Evolutionary conservation across 2,888 invertebrate genomes (phyloP).

Genomic region (Hyposoter didymator): DNA sequence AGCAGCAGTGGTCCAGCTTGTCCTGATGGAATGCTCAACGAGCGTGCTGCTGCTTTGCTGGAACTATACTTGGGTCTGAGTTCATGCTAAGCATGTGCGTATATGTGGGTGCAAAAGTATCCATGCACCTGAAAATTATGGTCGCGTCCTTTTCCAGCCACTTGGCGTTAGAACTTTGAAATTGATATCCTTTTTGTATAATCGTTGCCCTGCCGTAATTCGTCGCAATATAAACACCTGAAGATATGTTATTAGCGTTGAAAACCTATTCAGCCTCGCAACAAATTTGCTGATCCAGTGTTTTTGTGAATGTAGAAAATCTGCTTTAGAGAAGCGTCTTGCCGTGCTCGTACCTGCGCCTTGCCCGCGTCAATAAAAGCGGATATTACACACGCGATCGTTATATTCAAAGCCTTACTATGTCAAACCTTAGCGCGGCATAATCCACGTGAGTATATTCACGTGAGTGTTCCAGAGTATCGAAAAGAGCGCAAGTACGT

Average conservation of each 20-base stretch:
- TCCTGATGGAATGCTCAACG: constrained; percentile 53
- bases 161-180: not conserved
- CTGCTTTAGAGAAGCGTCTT: not conserved
- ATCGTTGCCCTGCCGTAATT: no score
- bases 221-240: no score
- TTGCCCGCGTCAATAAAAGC: not conserved
- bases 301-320: no score
- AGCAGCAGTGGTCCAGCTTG: constrained; percentile 53
- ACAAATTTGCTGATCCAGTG: no score
- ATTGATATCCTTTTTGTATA: no score
- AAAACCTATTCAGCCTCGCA: no score
- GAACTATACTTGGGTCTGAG: constrained; percentile 52
- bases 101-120: not conserved
- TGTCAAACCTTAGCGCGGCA: no score
- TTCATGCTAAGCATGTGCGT: constrained; percentile 28
- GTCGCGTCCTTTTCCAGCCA: not conserved
- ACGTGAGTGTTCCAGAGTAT: constrained; percentile 1
- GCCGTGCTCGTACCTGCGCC: not conserved
- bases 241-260: no score
- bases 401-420: no score
- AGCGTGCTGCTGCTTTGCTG: constrained; percentile 54
- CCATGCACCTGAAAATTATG: not conserved
- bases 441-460: not conserved
- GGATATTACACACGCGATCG: no score
- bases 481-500: constrained; percentile 3